Evolutionary conservation across 2,113 vertebrate species (phyloP).

Genomic region (Gobiocypris rarus): DNA sequence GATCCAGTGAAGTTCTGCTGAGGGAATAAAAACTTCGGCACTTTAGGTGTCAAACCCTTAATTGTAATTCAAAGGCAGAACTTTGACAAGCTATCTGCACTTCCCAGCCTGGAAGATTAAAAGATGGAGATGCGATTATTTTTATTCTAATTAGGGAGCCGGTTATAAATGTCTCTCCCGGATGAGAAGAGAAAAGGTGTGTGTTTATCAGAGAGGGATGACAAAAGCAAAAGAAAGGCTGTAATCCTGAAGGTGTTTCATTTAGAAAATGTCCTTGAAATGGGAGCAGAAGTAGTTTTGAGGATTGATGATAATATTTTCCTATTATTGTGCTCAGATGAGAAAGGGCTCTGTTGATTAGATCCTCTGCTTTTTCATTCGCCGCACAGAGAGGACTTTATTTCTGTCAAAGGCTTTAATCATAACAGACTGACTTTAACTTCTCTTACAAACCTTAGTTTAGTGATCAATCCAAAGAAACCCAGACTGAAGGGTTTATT

Average conservation of each 20-base stretch:
- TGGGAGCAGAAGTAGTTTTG: conserved; percentile 6
- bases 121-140: conserved; percentile 57
- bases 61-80: conserved; percentile 67
- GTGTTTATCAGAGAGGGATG: conserved; percentile 29
- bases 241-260: conserved; percentile 34
- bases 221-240: conserved; percentile 24
- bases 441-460: not conserved
- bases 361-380: not conserved
- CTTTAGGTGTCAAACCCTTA: conserved; percentile 43
- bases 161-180: conserved; percentile 66
- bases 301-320: conserved; percentile 44
- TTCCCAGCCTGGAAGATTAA: conserved; percentile 54
- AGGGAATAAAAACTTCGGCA: not conserved
- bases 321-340: conserved; percentile 20
- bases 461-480: not conserved
- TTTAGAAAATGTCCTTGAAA: conserved; percentile 36
- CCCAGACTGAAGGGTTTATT: too few species aligned
- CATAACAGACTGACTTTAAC: not conserved
- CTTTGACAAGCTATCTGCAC: conserved; percentile 50
- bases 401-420: conserved; percentile 9
- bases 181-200: conserved; percentile 57
- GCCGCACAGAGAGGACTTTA: not conserved
- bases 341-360: conserved; percentile 12
- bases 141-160: conserved; percentile 63
- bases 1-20: not conserved